These are phyloP conservation scores for Eupithecia pulchellata DNA, from an alignment of 2,888 invertebrate genomes.

Conservation along the genomic window DNA sequence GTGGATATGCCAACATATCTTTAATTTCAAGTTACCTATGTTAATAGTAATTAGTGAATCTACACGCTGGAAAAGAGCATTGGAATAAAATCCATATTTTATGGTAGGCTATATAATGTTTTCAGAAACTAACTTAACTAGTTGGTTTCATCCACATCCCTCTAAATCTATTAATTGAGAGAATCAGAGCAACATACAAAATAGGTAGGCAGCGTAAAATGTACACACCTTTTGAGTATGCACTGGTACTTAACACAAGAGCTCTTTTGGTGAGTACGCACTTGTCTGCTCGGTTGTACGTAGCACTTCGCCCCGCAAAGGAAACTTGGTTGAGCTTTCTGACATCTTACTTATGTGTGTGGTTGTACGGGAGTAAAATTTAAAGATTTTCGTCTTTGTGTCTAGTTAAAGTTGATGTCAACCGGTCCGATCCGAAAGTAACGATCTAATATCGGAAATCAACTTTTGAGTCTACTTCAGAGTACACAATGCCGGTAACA, in stretches of 20 bases:
- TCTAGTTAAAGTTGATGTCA: no score
- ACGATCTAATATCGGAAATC: neutral
- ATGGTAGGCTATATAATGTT: no score
- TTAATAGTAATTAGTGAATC: neutral
- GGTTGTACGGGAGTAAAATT: neutral
- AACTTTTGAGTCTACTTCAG: neutral
- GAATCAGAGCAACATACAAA: neutral
- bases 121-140: no score
- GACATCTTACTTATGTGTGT: neutral
- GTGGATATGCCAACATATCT: neutral
- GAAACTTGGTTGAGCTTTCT: neutral
- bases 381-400: neutral
- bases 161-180: neutral
- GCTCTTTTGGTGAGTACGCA: slow-evolving; percentile 11
- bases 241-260: neutral
- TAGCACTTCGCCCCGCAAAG: neutral
- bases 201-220: neutral
- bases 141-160: no score
- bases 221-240: neutral
- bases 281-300: slow-evolving; percentile 1
- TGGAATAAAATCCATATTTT: neutral
- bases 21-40: neutral
- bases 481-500: neutral
- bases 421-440: no score
- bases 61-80: neutral